Base-by-base conservation (phyloP, 2,888 invertebrate genomes). In the Blera fallax region DNA sequence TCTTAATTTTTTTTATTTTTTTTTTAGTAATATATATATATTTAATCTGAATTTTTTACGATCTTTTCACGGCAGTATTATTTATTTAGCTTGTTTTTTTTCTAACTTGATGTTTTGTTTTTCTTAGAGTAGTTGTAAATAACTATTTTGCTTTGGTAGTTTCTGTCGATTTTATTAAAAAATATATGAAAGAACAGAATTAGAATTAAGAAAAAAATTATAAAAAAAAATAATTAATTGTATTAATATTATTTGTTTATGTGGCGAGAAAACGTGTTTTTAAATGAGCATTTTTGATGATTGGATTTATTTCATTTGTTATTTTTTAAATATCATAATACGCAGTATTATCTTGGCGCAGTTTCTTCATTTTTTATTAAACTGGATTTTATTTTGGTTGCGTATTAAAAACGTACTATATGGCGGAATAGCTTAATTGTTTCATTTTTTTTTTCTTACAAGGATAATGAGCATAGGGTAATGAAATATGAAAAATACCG, bases 31-130 rank as follows among this genome's bases (percentile, higher is more conserved):
- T 70, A 45, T 78, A 62, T 69, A 69, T 72, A 69, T 70, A 69
- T 70, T 58, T 72, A 58, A 72, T 77, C 70, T 76, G 76, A 81
- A 76, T 80, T 24, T 74, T 76, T 76, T 76, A 79, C 74, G 76
- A 77, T 85, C 70, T 85, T 84, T 85, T 72, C 70, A 85, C 85
- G 85, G 85, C 85, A 85, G 85, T 85, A 81, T 85, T 81, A 76
- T 60, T 85, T 85, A 85, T 85, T 76, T 81, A 81, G 81, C 85
- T 81, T 85, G 70, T 80, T 67, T 43, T 74, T 58, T 78, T 79
- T 67, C 70, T 80, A 76, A 64, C 5, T 65, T 81, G 69, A 64
- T 85, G 50, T 58, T 74, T 52, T 56, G 21, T 50, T 77, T 60
- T 43, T 43, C 64, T 83, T 56, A 60, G 37, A 72, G 62, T 70